Evolutionary conservation across 2,888 invertebrate genomes (phyloP).

Genomic region (Zootermopsis nevadensis): DNA sequence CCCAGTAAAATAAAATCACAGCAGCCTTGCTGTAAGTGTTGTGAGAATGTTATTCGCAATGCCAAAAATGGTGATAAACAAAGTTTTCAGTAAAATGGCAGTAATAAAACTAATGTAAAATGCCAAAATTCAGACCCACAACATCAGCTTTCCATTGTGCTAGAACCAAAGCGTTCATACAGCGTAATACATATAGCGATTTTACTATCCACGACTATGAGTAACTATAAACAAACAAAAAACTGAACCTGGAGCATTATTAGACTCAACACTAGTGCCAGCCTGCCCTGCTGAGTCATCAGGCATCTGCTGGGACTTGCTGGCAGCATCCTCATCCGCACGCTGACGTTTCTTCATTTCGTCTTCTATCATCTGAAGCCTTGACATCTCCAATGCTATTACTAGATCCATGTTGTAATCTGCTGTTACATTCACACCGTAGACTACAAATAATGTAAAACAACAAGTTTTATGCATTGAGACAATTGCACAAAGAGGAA

Average conservation of each 20-base stretch:
- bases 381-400: conserved; percentile 75
- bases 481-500: too few species aligned
- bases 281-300: conserved; percentile 3
- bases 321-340: conserved; percentile 46
- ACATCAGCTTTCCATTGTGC: too few species aligned
- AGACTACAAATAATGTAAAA: conserved; percentile 53
- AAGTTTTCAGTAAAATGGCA: too few species aligned
- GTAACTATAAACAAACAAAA: not conserved
- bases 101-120: too few species aligned
- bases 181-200: not conserved
- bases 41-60: too few species aligned
- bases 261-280: conserved; percentile 31
- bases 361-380: conserved; percentile 74
- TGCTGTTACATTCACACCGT: conserved; percentile 59
- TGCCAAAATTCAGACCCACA: too few species aligned
- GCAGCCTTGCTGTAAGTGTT: too few species aligned
- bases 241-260: not conserved
- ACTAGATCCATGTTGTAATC: conserved; percentile 73
- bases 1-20: too few species aligned
- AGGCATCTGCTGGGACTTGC: not conserved
- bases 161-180: too few species aligned
- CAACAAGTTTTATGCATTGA: not conserved
- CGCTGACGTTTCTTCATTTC: conserved; percentile 64
- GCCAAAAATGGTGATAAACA: too few species aligned
- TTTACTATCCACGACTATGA: not conserved